phyloP scores from a whole-genome alignment of 2,797 vertebrate genomes.

The Tapera naevia region DNA sequence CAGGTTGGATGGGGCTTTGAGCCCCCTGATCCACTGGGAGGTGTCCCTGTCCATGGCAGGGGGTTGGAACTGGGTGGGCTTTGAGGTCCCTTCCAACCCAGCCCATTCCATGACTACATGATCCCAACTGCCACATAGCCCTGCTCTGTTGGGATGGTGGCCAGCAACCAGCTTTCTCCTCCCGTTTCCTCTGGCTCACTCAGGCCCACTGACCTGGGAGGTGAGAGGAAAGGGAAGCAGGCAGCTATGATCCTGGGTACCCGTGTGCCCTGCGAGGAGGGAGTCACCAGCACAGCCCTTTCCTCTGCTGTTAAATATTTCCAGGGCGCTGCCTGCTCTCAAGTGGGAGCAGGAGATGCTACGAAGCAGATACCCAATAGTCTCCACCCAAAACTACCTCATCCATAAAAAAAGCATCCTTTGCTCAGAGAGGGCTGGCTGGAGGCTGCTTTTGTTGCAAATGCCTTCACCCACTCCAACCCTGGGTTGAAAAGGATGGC shows the following conservation, averaged over 20 bases:
- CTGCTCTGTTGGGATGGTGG: not conserved
- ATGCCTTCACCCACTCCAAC: rapidly evolving
- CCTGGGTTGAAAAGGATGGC: not conserved
- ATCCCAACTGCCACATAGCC: rapidly evolving
- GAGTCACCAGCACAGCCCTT: not conserved
- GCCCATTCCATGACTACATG: too few relatives aligned
- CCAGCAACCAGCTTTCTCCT: not conserved
- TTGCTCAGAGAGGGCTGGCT: not conserved
- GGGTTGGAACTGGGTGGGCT: too few relatives aligned
- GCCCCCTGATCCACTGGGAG: too few relatives aligned
- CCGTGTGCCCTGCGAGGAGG: rapidly evolving
- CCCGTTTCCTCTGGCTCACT: not conserved
- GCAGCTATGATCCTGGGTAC: not conserved
- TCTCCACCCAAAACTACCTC: not conserved
- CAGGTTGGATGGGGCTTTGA: too few relatives aligned
- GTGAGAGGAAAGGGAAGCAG: not conserved
- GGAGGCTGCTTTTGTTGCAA: rapidly evolving
- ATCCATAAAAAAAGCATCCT: too few relatives aligned
- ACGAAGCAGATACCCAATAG: not conserved
- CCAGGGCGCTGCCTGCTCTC: not conserved
- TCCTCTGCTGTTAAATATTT: not conserved
- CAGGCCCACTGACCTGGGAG: not conserved
- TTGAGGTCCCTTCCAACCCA: too few relatives aligned
- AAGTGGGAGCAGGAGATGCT: not conserved
- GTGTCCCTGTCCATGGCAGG: too few relatives aligned